Evolutionary conservation across 2,113 vertebrate genomes (phyloP).

Genomic region (Arizona elegans): DNA sequence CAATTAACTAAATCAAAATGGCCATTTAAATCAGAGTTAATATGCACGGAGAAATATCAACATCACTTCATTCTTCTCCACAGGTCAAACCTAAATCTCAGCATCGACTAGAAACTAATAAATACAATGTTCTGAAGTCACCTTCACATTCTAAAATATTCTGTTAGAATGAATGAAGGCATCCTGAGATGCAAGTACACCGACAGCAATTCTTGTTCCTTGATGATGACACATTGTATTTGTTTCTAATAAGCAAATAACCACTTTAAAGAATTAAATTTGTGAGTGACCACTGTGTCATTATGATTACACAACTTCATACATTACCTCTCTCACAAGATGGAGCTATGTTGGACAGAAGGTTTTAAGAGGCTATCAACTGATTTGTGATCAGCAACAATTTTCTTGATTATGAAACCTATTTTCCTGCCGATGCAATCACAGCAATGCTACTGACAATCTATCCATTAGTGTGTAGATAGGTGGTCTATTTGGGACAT

Average conservation of each 20-base stretch:
- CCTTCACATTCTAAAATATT: background rate
- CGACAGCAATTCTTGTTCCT: background rate
- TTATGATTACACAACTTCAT: background rate
- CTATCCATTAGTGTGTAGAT: background rate
- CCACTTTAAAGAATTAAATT: background rate
- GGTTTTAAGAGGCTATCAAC: background rate
- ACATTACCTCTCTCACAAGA: background rate
- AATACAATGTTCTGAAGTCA: too few species aligned
- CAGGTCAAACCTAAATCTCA: too few species aligned
- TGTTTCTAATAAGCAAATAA: background rate
- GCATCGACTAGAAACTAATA: background rate
- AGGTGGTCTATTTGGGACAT: background rate
- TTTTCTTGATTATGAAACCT: background rate
- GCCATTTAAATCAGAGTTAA: background rate
- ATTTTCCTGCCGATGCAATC: background rate
- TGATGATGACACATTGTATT: background rate
- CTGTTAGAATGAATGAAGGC: background rate
- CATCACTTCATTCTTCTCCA: background rate
- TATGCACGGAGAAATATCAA: background rate
- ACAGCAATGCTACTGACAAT: background rate
- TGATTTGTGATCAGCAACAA: background rate
- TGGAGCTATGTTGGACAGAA: background rate
- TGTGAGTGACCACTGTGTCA: background rate
- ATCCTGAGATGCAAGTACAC: background rate
- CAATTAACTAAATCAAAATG: background rate